Percentiles rank a stretch among this genome's conserved stretches.
Conservation (phyloP, 2,797 vertebrate genomes). For the Chelonia mydas region DNA sequence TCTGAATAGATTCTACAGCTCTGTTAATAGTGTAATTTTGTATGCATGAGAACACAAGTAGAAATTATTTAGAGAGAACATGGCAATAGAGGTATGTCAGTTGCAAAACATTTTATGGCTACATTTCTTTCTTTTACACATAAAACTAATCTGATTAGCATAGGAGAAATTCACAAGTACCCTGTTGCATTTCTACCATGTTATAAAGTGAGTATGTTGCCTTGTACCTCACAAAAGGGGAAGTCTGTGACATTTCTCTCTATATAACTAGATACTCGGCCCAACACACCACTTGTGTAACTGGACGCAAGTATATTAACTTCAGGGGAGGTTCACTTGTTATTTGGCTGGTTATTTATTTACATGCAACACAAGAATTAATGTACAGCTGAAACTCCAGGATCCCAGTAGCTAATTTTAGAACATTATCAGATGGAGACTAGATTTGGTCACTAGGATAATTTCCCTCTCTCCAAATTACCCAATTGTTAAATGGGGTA, state of each 20-base stretch:
- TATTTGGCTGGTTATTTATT: fast-evolving
- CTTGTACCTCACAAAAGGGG: not conserved
- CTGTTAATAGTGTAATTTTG: not conserved
- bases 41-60: not conserved
- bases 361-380: fast-evolving
- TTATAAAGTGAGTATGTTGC: not conserved
- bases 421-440: not conserved
- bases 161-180: not conserved
- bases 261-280: not conserved
- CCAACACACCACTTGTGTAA: not conserved
- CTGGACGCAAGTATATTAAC: fast-evolving
- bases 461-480: not conserved
- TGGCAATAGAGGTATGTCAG: not conserved
- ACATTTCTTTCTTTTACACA: not conserved
- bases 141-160: not conserved
- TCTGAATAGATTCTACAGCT: not conserved
- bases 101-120: not conserved
- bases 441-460: fast-evolving
- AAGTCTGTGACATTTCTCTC: not conserved
- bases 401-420: not conserved
- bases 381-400: not conserved
- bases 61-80: not conserved
- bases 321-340: not conserved
- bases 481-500: not conserved
- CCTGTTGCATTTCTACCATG: not conserved